A percentile compares a stretch with the other conserved stretches of the same genome.
Evolutionary conservation across 92 coral and sea anemone species (phyloP).

Genomic region (Parazoanthus swiftii): DNA sequence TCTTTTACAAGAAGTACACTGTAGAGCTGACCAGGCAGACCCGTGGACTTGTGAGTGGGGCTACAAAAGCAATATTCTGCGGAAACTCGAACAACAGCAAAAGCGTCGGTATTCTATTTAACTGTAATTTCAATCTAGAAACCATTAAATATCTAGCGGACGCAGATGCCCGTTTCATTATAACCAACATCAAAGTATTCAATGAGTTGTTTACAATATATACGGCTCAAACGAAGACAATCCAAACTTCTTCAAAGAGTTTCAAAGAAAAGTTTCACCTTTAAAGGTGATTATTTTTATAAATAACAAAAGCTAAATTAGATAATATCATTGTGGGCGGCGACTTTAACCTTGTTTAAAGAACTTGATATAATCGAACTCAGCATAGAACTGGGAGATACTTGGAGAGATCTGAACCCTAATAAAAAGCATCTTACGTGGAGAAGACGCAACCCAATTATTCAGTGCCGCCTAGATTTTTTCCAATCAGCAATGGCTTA

Average conservation of each 20-base stretch:
- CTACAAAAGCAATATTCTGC: no score
- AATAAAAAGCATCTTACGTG: conserved; percentile 15
- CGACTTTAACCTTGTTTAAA: background rate
- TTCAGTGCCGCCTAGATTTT: conserved; percentile 42
- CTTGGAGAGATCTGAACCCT: conserved; percentile 36
- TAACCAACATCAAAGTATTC: no score
- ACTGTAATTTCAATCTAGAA: no score
- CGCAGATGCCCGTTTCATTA: no score
- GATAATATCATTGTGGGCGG: conserved; percentile 22
- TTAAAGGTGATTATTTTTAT: background rate
- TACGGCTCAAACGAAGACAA: conserved; percentile 19
- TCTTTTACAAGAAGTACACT: no score
- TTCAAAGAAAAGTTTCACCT: no score
- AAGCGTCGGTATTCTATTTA: no score
- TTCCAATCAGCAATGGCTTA: conserved; percentile 18
- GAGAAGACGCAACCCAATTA: background rate
- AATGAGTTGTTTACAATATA: no score
- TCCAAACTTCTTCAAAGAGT: conserved; percentile 37
- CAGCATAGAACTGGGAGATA: conserved; percentile 19
- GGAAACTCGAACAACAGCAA: no score
- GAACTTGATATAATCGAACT: conserved; percentile 22
- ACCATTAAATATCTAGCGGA: no score
- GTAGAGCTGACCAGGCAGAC: no score
- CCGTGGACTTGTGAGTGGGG: no score
- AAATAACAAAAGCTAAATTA: background rate